Base-by-base conservation (phyloP, 1,140 invertebrate genomes). In the Palaemon carinicauda region DNA sequence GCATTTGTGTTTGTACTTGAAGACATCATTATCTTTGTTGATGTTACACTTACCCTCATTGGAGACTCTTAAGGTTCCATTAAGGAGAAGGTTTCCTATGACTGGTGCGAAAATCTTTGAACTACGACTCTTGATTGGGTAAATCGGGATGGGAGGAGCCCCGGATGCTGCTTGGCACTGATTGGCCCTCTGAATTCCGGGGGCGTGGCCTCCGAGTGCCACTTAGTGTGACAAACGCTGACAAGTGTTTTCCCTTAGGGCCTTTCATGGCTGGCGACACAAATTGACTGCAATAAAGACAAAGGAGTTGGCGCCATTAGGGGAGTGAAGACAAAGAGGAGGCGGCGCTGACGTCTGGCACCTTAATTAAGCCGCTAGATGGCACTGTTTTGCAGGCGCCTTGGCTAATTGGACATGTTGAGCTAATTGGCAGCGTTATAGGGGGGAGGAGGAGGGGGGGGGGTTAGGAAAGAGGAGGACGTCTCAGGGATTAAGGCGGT, bases 251-350 rank as follows among this genome's bases (percentile, higher is more conserved):
- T 87, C 85, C 85, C 85, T 82, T 33, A 81, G 79, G 85, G 85
- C 85, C 80, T 87, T 87, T 87, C 85, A 87, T 82, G 85, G 85
- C 85, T 78, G 85, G 85, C 79, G 85, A 87, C 85, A 87, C 85
- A 87, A 87, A 87, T 87, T 87, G 85, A 87, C 85, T 87, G 85
- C 85, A 87, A 87, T 87, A 87, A 87, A 87, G 85, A 87, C 85
- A 87, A 87, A 87, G 85, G 85, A 81, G 52, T 87, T 82, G 85
- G 85, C 85, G 85, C 85, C 85, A 87, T 87, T 87, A 87, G 85
- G 65, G 85, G 85, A 87, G 85, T 56, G 85, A 81, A 81, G 85
- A 87, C 85, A 87, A 87, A 81, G 85, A 87, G 85, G 80, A 87
- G 85, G 80, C 79, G 71, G 85, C 80, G 85, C 77, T 87, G 85